Evolutionary conservation across 2,888 invertebrate species (phyloP).

Genomic region (Galerucella nymphaeae): DNA sequence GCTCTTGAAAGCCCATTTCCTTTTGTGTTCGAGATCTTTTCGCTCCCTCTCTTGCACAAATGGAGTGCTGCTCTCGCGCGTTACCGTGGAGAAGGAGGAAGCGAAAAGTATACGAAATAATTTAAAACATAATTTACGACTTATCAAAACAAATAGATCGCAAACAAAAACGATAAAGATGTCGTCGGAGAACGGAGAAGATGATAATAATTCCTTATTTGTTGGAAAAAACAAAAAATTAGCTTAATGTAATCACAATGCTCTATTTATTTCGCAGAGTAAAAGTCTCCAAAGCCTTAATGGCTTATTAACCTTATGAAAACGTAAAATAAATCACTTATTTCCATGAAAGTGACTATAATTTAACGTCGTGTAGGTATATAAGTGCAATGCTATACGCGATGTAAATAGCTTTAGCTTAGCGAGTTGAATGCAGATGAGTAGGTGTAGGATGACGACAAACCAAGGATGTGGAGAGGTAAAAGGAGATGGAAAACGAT

Average conservation of each 20-base stretch:
- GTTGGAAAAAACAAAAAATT: too few species aligned
- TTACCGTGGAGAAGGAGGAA: not conserved
- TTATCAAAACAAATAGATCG: not conserved
- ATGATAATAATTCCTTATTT: too few species aligned
- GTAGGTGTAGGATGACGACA: constrained; percentile 60
- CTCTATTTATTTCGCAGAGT: constrained; percentile 8
- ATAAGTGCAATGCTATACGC: constrained; percentile 56
- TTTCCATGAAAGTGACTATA: constrained; percentile 59
- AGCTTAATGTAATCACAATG: not conserved
- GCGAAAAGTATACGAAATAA: constrained; percentile 32
- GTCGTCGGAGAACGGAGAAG: not conserved
- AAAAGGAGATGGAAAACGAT: not conserved
- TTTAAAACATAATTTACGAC: constrained; percentile 27
- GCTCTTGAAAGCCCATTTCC: constrained; percentile 40
- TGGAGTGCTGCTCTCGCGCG: constrained; percentile 31
- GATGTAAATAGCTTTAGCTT: constrained; percentile 63
- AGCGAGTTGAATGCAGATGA: constrained; percentile 63
- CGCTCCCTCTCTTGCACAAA: constrained; percentile 21
- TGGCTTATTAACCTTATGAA: constrained; percentile 39
- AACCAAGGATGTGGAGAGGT: constrained; percentile 37
- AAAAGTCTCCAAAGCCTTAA: constrained; percentile 21
- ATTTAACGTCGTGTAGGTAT: constrained; percentile 61
- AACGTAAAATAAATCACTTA: constrained; percentile 55
- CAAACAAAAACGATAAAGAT: not conserved
- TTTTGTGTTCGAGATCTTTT: constrained; percentile 31